Evolutionary conservation across 2,113 vertebrate genomes (phyloP).

Genomic region (Sceloporus tristichus): DNA sequence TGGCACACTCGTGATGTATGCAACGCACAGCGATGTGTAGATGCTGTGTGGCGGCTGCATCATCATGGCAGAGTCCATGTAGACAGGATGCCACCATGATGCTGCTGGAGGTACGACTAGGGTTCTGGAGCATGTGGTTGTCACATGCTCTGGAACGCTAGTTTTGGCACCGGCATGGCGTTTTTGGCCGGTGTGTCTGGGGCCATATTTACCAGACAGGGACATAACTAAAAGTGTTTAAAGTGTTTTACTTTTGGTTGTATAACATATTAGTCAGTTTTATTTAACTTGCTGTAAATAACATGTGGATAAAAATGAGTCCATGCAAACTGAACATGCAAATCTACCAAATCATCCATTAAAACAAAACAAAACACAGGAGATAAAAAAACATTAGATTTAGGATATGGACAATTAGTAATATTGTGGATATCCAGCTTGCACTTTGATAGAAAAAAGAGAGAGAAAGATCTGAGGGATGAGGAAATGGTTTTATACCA

Average conservation of each 20-base stretch:
- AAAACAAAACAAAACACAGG: neutral
- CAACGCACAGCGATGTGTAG: too few species aligned
- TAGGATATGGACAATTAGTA: neutral
- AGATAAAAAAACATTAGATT: neutral
- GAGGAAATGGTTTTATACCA: neutral
- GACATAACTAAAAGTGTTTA: neutral
- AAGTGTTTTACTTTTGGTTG: neutral
- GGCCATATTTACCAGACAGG: neutral
- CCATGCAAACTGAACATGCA: slow-evolving; percentile 1
- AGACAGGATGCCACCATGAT: too few species aligned
- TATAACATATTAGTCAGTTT: neutral
- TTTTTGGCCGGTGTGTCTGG: too few species aligned
- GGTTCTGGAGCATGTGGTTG: too few species aligned
- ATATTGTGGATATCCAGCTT: neutral
- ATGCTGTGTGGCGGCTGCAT: too few species aligned
- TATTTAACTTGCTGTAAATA: neutral
- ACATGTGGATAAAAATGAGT: neutral
- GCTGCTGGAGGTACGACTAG: too few species aligned
- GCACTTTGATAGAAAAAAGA: neutral
- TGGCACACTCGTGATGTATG: too few species aligned
- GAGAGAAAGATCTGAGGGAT: neutral
- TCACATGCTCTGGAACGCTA: neutral
- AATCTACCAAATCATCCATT: neutral
- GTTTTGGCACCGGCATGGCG: too few species aligned
- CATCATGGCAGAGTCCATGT: too few species aligned